Percentiles rank a stretch among this genome's conserved stretches.
Evolutionary conservation across 2,797 vertebrate species (phyloP).

Genomic region (Diplodus puntazzo): DNA sequence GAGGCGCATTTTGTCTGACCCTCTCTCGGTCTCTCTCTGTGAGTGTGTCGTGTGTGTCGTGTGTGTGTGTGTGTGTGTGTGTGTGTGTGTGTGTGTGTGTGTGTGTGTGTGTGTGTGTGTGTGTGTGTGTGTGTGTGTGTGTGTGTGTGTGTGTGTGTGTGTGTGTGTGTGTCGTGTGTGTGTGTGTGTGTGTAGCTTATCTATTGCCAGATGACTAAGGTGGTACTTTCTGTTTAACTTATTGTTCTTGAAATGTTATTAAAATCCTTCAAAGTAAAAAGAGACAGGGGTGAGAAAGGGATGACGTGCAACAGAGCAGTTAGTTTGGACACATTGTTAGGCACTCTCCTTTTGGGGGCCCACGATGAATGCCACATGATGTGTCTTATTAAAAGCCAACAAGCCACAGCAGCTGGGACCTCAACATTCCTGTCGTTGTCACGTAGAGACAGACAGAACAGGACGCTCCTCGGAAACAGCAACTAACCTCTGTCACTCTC

Average conservation of each 20-base stretch:
- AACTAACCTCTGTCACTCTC: conserved; percentile 66
- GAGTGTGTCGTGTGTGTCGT: conserved; percentile 23
- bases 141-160: background rate
- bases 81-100: background rate
- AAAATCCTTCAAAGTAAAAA: conserved; percentile 11
- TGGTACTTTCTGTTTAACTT: conserved; percentile 21
- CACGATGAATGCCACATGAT: conserved; percentile 73
- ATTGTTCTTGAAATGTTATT: conserved; percentile 34
- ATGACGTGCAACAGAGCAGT: conserved; percentile 36
- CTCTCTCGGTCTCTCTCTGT: conserved; percentile 48
- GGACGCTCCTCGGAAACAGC: conserved; percentile 64
- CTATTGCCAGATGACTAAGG: conserved; percentile 33
- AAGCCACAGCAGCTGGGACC: conserved; percentile 74
- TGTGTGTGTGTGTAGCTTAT: conserved; percentile 1
- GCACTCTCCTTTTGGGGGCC: conserved; percentile 45
- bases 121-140: background rate
- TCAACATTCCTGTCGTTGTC: conserved; percentile 75
- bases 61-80: background rate
- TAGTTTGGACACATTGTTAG: conserved; percentile 48
- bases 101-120: background rate
- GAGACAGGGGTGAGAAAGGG: background rate
- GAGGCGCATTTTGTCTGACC: conserved; percentile 70
- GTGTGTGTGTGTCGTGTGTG: conserved; percentile 22
- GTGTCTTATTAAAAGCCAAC: conserved; percentile 79
- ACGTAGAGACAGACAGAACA: conserved; percentile 64